Evolutionary conservation across 2,888 invertebrate genomes (phyloP).

Genomic region (Hemithea aestivaria): DNA sequence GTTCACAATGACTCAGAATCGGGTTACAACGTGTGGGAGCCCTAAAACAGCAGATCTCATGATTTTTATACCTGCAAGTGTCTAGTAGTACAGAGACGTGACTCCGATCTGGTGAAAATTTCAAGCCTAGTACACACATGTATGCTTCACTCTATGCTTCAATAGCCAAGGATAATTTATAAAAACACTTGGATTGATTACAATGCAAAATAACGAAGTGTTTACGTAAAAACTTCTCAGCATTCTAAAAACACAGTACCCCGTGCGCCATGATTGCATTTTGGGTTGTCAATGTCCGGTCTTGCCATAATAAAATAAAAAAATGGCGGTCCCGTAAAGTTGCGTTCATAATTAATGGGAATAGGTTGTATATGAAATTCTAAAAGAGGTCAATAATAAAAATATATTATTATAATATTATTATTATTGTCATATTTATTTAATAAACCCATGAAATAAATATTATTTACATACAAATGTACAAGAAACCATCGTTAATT

Average conservation of each 20-base stretch:
- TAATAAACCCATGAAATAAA: no score
- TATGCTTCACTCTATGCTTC: conserved; percentile 67
- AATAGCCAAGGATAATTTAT: conserved; percentile 65
- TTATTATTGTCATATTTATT: no score
- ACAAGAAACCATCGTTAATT: no score
- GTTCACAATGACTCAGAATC: conserved; percentile 41
- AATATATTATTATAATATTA: no score
- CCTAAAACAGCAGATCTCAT: conserved; percentile 72
- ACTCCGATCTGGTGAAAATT: conserved; percentile 68
- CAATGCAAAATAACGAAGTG: conserved; percentile 72
- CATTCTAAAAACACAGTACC: conserved; percentile 79
- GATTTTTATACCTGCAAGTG: conserved; percentile 78
- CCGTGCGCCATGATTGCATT: conserved; percentile 81
- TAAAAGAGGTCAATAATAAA: no score
- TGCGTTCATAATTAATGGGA: conserved; percentile 48
- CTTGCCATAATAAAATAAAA: conserved; percentile 60
- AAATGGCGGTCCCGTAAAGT: conserved; percentile 62
- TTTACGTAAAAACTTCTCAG: conserved; percentile 80
- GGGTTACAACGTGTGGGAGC: conserved; percentile 47
- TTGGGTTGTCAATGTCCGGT: conserved; percentile 77
- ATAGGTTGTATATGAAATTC: no score
- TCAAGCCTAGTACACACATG: conserved; percentile 70
- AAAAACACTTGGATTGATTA: conserved; percentile 65
- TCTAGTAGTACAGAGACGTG: conserved; percentile 75
- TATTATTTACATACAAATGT: no score